A percentile compares a stretch with the other conserved stretches of the same genome.
phyloP scores from a whole-genome alignment of 2,113 vertebrate species.

The Orycteropus afer region DNA sequence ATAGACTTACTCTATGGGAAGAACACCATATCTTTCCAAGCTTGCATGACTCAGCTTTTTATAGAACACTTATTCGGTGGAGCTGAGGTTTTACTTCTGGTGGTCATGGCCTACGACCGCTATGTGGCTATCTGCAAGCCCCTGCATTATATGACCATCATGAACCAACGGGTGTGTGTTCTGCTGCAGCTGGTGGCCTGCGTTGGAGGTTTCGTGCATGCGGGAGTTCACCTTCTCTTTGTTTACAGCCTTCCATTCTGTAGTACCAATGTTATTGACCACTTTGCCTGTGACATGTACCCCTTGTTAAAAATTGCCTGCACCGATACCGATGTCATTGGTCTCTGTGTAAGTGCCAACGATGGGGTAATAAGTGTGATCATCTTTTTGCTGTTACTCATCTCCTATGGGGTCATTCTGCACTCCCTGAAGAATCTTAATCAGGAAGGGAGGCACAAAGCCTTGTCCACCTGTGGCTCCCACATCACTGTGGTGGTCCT shows the following conservation, averaged over 20 bases:
- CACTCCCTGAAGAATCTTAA: constrained; percentile 40
- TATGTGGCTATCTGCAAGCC: constrained; percentile 67
- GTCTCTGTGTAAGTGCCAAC: constrained; percentile 53
- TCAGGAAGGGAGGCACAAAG: constrained; percentile 60
- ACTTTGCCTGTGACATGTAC: constrained; percentile 72
- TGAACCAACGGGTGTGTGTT: background rate
- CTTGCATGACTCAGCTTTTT: constrained; percentile 66
- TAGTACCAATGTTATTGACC: constrained; percentile 67
- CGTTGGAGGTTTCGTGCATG: constrained; percentile 45
- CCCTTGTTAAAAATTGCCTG: constrained; percentile 61
- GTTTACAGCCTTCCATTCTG: constrained; percentile 66
- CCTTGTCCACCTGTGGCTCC: constrained; percentile 60
- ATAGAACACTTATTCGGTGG: constrained; percentile 66
- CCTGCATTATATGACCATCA: constrained; percentile 63
- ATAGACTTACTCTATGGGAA: constrained; percentile 52
- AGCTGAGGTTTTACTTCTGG: constrained; percentile 67
- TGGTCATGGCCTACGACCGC: constrained; percentile 69
- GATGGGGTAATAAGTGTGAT: constrained; percentile 56
- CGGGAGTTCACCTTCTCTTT: constrained; percentile 9
- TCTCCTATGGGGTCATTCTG: constrained; percentile 68
- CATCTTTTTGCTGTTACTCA: constrained; percentile 62
- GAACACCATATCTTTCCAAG: constrained; percentile 67
- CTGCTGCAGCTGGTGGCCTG: background rate
- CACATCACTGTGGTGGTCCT: constrained; percentile 70
- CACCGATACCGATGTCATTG: constrained; percentile 53